Percentiles rank a stretch among this genome's conserved stretches.
Conservation (phyloP, 2,888 invertebrate species). For the Cosmorhoe ocellata region DNA sequence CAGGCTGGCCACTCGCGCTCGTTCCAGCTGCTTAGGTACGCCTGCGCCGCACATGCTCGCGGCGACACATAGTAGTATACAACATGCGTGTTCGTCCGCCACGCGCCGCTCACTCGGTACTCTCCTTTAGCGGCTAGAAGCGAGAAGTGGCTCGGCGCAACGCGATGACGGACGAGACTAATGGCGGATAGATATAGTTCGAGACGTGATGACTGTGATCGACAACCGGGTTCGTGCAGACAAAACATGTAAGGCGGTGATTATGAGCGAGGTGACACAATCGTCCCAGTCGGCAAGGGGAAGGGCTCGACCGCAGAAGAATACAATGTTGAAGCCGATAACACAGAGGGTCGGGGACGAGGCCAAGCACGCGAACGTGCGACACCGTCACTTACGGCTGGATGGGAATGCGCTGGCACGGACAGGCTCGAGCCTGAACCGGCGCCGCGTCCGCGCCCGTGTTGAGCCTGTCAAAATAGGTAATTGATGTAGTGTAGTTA, state of each 20-base stretch:
- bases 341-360: constrained; percentile 60
- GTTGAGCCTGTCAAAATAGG: constrained; percentile 82
- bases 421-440: constrained; percentile 92
- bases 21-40: constrained; percentile 27
- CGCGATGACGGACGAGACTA: constrained; percentile 53
- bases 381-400: constrained; percentile 83
- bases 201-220: constrained; percentile 51
- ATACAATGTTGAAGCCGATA: constrained; percentile 63
- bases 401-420: constrained; percentile 89
- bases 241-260: constrained; percentile 54
- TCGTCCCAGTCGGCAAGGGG: constrained; percentile 70
- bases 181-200: constrained; percentile 55
- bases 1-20: constrained; percentile 37
- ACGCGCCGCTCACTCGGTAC: constrained; percentile 41
- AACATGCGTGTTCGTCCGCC: constrained; percentile 53
- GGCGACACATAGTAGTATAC: constrained; percentile 39
- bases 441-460: constrained; percentile 84
- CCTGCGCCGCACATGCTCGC: constrained; percentile 24
- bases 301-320: constrained; percentile 66
- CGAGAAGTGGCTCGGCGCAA: constrained; percentile 42
- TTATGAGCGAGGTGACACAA: constrained; percentile 60
- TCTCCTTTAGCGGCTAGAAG: constrained; percentile 51
- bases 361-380: constrained; percentile 59
- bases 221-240: constrained; percentile 69
- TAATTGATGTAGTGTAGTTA: constrained; percentile 48